Percentiles rank a stretch among this genome's conserved stretches.
phyloP scores from a whole-genome alignment of 2,797 vertebrate genomes.

The Hapalemur alaotrensis region DNA sequence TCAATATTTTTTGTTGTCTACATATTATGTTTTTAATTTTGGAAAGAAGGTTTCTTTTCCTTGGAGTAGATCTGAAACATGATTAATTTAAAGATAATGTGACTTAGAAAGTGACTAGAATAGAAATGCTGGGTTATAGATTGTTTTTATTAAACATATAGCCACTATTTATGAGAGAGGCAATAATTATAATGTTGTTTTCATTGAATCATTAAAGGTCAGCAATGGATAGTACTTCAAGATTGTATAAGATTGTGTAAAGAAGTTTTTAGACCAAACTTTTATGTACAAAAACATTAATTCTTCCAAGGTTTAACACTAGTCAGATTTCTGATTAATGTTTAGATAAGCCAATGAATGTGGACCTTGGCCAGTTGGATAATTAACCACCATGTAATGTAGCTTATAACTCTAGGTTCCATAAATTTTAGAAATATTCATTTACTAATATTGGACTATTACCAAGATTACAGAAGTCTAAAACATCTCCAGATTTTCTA shows the following conservation, averaged over 20 bases:
- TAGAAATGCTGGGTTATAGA: neutral
- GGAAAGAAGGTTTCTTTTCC: neutral
- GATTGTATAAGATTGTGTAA: neutral
- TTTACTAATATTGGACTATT: neutral
- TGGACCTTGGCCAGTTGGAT: neutral
- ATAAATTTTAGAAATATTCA: neutral
- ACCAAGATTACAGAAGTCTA: neutral
- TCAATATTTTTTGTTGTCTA: neutral
- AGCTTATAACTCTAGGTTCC: neutral
- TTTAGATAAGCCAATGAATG: neutral
- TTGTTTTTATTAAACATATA: neutral
- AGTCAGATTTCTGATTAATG: neutral
- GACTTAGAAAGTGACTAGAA: neutral
- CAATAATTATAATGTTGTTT: neutral
- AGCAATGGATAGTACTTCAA: neutral
- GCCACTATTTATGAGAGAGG: neutral
- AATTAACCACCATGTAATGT: neutral
- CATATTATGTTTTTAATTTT: neutral
- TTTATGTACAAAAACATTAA: neutral
- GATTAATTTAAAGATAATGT: slow-evolving; percentile 2
- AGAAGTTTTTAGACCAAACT: neutral
- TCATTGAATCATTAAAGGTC: neutral
- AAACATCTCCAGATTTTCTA: neutral
- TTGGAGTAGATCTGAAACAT: neutral
- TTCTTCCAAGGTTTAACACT: neutral